Evolutionary conservation across 2,113 vertebrate genomes (phyloP), one percentile per base, ranked within the genome.

Genomic region (Arenaria interpres): DNA sequence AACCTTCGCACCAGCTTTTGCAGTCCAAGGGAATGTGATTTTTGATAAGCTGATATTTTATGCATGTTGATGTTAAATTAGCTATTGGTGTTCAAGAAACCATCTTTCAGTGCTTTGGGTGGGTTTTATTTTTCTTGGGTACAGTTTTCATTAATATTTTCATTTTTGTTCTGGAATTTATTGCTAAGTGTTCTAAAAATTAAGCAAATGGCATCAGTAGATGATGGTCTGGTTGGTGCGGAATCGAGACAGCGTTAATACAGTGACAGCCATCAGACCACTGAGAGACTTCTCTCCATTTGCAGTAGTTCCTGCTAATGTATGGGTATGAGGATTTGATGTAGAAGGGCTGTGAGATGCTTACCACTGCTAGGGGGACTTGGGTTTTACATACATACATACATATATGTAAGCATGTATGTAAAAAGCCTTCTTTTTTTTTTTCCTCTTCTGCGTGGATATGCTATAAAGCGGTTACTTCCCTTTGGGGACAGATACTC

Each of bases 31-130:
- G 68, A 92, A 91, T 68, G 71, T 67, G 72, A 90, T 94, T 96
- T 96, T 96, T 95, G 72, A 88, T 95, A 77, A 97, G 84, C 66
- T 96, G 92, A n/a, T 89, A 46, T 91, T 85, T 89, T 90, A 53
- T 60, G 64, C 23, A 17, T 45, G 80, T 66, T 93, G 64, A 48
- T 71, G 30, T 80, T 63, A 54, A 85, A 76, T 96, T 92, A 91
- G 60, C 63, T 79, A 41, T 80, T 72, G 60, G 37, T 94, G 41
- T 75, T 88, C 67, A 39, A 39, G 96, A 71, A 91, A 95, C 56
- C 45, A 59, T 92, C 54, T 94, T 56, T 33, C 66, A 82, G 21
- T 62, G 12, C 10, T 71, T 54, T 14, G 51, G 56, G 46, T 85
- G 39, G 7, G 20, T 15, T 51, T n/a, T 43, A 14, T 39, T 76